Conservation (phyloP, 2,113 vertebrate species). For the Astatoreochromis straeleni region DNA sequence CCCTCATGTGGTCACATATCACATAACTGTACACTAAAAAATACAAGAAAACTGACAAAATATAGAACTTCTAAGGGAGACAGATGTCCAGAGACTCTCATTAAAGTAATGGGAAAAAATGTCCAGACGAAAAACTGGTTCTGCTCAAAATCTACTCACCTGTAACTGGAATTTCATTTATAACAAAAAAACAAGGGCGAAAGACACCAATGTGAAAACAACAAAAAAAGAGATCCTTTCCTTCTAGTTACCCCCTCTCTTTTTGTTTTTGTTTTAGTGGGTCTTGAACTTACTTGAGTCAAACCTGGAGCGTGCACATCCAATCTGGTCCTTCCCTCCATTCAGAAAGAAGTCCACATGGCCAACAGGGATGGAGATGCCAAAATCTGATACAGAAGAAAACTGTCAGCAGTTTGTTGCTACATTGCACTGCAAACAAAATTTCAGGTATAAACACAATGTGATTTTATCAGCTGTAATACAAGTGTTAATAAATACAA, state of each 20-base stretch:
- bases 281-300: constrained; percentile 56
- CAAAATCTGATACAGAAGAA: constrained; percentile 77
- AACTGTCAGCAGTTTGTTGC: neutral
- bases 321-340: constrained; percentile 89
- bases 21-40: constrained; percentile 83
- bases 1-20: constrained; percentile 97
- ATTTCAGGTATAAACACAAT: neutral
- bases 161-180: neutral
- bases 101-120: neutral
- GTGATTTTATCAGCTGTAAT: neutral
- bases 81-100: neutral
- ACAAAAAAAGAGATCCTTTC: neutral
- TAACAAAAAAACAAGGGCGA: neutral
- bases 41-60: constrained; percentile 61
- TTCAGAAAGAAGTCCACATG: constrained; percentile 93
- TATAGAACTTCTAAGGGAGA: constrained; percentile 10
- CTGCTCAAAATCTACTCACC: neutral
- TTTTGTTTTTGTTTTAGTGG: neutral
- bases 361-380: constrained; percentile 93
- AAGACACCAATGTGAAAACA: neutral
- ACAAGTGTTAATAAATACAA: neutral
- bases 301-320: constrained; percentile 74
- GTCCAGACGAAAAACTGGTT: neutral
- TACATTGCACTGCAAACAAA: neutral
- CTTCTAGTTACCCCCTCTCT: neutral